Evolutionary conservation across 2,797 vertebrate genomes (phyloP), one percentile per base, ranked within the genome.

Genomic region (Aulostomus chinensis): DNA sequence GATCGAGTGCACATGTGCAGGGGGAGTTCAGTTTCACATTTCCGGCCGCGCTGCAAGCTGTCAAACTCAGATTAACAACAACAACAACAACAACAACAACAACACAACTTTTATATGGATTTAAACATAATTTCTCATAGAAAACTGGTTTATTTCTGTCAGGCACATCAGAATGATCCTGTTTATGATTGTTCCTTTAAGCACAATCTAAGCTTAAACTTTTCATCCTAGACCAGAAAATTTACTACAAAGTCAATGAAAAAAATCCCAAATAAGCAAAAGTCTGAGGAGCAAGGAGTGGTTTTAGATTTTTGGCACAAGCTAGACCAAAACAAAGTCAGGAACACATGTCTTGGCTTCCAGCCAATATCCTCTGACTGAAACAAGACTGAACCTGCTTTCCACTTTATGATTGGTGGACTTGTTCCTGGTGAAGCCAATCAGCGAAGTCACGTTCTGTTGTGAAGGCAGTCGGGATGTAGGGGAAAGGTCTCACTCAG

Each of bases 401-500:
- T 68, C 46, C 5, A 34, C 37, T 56, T 69, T 77, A 15, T 42
- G 74, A 90, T 89, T 89, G 89, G 87, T 50, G 50, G 37, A 58
- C 36, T 22, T 54, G 11, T 10, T 35, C 52, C 51, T 52, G 8
- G 25, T 9, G 9, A 43, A 68, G 58, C 88, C 84, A 89, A 83
- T 88, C 79, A 78, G 58, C 3, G 42, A 46, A 21, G 45, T 1
- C 15, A 21, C 2, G 9, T 29, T 59, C 62, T 62, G 75, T 79
- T 75, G 75, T 57, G 30, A 69, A 26, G 64, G 45, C 35, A 66
- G 73, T 45, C 39, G 30, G 65, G 74, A 91, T 78, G 65, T 91
- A 78, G 90, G 90, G 83, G 78, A 92, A 91, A 90, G 88, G 91
- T 92, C 83, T 62, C 54, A n/a, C n/a, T 52, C 8, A 55, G 60